Percentiles rank a stretch among this genome's conserved stretches.
phyloP scores from a whole-genome alignment of 1,140 invertebrate species.

The Lamellibrachia luymesi region DNA sequence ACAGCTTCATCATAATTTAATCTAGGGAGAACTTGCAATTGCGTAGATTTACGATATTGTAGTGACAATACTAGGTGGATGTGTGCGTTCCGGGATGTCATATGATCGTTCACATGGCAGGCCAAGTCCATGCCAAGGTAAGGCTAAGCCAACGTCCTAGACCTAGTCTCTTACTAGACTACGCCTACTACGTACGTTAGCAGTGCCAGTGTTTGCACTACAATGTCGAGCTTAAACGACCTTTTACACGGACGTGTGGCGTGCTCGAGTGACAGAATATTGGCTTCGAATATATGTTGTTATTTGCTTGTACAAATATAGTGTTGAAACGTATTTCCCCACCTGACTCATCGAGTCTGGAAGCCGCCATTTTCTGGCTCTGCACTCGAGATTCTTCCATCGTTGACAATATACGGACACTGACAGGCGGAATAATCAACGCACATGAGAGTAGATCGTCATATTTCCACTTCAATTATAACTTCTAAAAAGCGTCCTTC shows the following conservation, averaged over 20 bases:
- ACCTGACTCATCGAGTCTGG: slow-evolving; percentile 3
- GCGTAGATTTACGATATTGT: not conserved
- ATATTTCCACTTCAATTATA: not conserved
- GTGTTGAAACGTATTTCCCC: not conserved
- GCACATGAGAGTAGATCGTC: not conserved
- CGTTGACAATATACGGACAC: not conserved
- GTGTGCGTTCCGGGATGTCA: not conserved
- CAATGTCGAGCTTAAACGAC: not conserved
- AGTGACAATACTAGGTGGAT: not conserved
- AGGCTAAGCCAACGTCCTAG: not conserved
- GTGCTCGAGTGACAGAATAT: not conserved
- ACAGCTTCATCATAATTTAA: no score
- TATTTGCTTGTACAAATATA: not conserved
- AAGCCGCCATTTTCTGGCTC: not conserved
- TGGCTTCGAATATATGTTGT: not conserved
- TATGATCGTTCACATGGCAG: not conserved
- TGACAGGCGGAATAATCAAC: not conserved
- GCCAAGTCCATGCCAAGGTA: no score
- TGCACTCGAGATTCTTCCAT: slow-evolving; percentile 1
- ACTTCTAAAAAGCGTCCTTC: not conserved
- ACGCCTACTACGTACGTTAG: not conserved
- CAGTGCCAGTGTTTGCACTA: not conserved
- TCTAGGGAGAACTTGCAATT: not conserved
- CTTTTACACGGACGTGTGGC: not conserved
- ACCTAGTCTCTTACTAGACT: not conserved